Evolutionary conservation across 2,113 vertebrate genomes (phyloP), one percentile per base, ranked within the genome.

Genomic region (Macquaria ambigua): DNA sequence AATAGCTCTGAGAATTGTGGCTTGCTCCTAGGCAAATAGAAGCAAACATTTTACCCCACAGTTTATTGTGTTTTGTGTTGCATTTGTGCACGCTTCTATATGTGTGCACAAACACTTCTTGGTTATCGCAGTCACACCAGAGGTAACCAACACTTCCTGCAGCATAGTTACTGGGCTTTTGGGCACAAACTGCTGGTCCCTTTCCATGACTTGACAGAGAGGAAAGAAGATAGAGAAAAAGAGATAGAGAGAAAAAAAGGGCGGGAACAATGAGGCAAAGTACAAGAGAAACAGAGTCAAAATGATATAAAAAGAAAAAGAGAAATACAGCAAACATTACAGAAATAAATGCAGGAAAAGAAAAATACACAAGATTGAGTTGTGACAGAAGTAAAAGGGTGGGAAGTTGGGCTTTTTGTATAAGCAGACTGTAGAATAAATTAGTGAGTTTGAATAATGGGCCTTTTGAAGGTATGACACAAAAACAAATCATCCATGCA

Each of bases 1-100:
- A 70, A 69, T 67, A 53, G 34, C 69, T 69, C 28, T 5, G 37
- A 87, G 53, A 68, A 61, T 39, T 81, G 25, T n/a, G 43, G 37
- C 11, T 63, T 12, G 64, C 43, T 66, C 21, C 23, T 31, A 3
- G 56, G 31, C 10, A 59, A 74, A 74, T 5, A 21, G 9, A 70
- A 21, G 28, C 16, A 64, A 79, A 79, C 23, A 55, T 71, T 77
- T 72, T 20, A 23, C 15, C 12, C 75, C 18, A 11, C 48, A 63
- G 12, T 69, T 41, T 50, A 55, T 12, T 53, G 8, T 15, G 10
- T 64, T 70, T 63, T 18, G 21, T 63, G 25, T 39, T 55, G 72
- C 21, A 56, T 55, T 23, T 63, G 20, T n/a, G 63, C 9, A 9
- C 8, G 1, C 6, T 77, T 55, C 12, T 28, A n/a, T 28, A 11